A percentile compares a stretch with the other conserved stretches of the same genome.
phyloP scores from a whole-genome alignment of 2,113 vertebrate genomes.

The Calyptommatus sinebrachiatus region DNA sequence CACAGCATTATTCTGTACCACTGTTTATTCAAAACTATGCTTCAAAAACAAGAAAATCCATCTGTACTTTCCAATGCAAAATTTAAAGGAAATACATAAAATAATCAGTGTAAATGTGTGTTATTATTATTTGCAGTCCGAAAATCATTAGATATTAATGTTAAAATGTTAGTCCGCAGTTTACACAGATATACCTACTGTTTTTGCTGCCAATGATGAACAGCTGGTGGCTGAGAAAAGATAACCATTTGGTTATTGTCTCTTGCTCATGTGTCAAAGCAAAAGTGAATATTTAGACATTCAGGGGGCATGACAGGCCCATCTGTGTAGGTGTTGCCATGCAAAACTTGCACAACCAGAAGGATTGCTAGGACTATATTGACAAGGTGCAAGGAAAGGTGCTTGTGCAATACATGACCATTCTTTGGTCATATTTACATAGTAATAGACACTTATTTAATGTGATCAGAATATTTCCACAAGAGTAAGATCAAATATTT shows the following conservation, averaged over 20 bases:
- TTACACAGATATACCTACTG: not conserved
- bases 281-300: slow-evolving; percentile 41
- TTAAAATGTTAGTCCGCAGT: slow-evolving; percentile 4
- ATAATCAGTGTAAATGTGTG: not conserved
- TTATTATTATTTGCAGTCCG: slow-evolving; percentile 10
- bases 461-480: not conserved
- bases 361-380: slow-evolving; percentile 20
- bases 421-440: not conserved
- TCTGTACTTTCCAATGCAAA: not conserved
- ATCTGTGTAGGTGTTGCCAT: slow-evolving; percentile 29
- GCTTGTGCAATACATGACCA: not conserved
- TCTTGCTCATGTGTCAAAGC: slow-evolving; percentile 39
- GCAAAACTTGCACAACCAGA: slow-evolving; percentile 19
- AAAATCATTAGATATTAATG: slow-evolving; percentile 17
- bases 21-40: not conserved
- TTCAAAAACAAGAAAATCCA: not conserved
- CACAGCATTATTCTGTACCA: not conserved
- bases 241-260: slow-evolving; percentile 39
- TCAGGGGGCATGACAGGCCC: slow-evolving; percentile 32
- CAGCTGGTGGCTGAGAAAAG: slow-evolving; percentile 35
- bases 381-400: slow-evolving; percentile 10
- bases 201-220: slow-evolving; percentile 29
- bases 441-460: not conserved
- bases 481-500: not conserved
- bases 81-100: slow-evolving; percentile 8